These are phyloP conservation scores for Hypercompe scribonia DNA, from an alignment of 2,888 invertebrate genomes.

Conservation along the genomic window DNA sequence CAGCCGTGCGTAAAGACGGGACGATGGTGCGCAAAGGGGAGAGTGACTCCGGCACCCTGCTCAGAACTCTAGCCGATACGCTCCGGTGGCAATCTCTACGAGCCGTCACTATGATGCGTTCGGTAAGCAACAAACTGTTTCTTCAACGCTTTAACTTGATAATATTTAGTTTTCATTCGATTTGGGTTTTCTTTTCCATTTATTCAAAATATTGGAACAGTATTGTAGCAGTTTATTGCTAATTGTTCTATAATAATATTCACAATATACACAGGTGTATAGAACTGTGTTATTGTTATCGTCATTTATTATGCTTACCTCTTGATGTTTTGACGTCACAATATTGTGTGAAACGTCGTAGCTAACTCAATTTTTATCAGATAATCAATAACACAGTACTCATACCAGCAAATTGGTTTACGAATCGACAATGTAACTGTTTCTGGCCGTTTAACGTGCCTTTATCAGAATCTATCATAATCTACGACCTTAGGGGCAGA, in stretches of 20 bases:
- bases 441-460: conserved; percentile 58
- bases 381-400: conserved; percentile 39
- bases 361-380: conserved; percentile 44
- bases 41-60: conserved; percentile 76
- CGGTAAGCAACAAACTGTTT: conserved; percentile 54
- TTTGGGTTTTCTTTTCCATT: not conserved
- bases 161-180: not conserved
- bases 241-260: conserved; percentile 41
- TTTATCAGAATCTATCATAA: conserved; percentile 59
- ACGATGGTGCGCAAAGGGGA: conserved; percentile 83
- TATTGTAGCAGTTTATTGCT: conserved; percentile 22
- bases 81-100: conserved; percentile 79
- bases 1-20: conserved; percentile 82
- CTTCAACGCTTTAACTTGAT: conserved; percentile 26
- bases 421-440: conserved; percentile 57
- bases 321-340: conserved; percentile 48
- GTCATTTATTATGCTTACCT: conserved; percentile 41
- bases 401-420: conserved; percentile 45
- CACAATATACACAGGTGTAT: conserved; percentile 42
- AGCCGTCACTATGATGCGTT: conserved; percentile 76
- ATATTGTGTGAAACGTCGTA: conserved; percentile 40
- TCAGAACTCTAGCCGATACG: conserved; percentile 81
- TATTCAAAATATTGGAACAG: not conserved
- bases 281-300: conserved; percentile 42
- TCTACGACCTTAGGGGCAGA: conserved; percentile 60